Evolutionary conservation across 2,888 invertebrate genomes (phyloP).

Genomic region (Acleris holmiana): DNA sequence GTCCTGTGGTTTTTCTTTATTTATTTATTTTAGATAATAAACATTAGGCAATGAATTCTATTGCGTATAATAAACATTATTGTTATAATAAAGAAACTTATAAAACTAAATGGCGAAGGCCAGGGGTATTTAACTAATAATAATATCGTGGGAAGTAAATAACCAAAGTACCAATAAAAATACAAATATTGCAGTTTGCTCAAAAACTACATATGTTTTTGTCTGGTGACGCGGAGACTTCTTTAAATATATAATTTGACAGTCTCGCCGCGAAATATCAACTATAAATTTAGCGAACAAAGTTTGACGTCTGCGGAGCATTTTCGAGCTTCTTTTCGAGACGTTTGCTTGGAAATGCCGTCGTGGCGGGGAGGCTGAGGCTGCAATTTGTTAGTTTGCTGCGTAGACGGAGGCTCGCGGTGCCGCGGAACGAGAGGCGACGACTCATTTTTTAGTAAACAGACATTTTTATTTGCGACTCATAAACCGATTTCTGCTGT

Average conservation of each 20-base stretch:
- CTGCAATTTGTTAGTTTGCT: conserved; percentile 60
- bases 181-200: too few relatives aligned
- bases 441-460: conserved; percentile 46
- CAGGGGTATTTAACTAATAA: too few relatives aligned
- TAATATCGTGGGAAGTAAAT: too few relatives aligned
- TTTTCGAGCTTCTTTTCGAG: conserved; percentile 50
- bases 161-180: too few relatives aligned
- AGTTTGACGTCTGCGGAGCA: conserved; percentile 48
- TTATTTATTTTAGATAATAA: too few relatives aligned
- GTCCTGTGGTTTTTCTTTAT: too few relatives aligned
- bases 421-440: conserved; percentile 42
- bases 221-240: conserved; percentile 15
- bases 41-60: too few relatives aligned
- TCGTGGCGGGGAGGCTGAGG: conserved; percentile 41
- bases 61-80: too few relatives aligned
- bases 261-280: conserved; percentile 46
- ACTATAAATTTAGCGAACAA: conserved; percentile 47
- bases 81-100: too few relatives aligned
- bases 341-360: conserved; percentile 48
- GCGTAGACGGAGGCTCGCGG: conserved; percentile 41
- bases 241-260: conserved; percentile 42
- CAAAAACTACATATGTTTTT: conserved; percentile 15
- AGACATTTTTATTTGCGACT: conserved; percentile 34
- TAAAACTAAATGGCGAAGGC: too few relatives aligned
- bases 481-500: not conserved